phyloP scores from a whole-genome alignment of 1,140 invertebrate species.

The Scylla paramamosain region DNA sequence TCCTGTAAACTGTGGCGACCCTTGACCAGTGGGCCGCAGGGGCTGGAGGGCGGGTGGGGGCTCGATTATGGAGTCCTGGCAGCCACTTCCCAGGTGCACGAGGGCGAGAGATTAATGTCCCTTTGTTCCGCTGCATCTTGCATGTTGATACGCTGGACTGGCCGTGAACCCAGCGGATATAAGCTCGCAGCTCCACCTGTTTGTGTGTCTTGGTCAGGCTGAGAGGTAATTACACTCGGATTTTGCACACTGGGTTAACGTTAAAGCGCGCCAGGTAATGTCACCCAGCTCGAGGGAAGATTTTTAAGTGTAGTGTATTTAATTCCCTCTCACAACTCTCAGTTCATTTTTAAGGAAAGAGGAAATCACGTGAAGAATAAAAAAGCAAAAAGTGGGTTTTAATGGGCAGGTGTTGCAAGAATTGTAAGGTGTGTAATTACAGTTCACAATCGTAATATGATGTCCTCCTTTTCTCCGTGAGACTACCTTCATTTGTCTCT shows the following conservation, averaged over 20 bases:
- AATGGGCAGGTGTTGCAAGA: background rate
- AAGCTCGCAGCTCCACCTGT: background rate
- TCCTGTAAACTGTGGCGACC: conserved; percentile 62
- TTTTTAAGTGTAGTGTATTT: background rate
- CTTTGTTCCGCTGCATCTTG: conserved; percentile 56
- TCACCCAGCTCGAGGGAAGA: background rate
- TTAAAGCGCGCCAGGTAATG: background rate
- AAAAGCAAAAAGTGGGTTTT: background rate
- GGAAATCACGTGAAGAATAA: too few relatives aligned
- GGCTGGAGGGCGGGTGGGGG: background rate
- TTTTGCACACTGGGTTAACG: background rate
- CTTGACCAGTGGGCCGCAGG: conserved; percentile 64
- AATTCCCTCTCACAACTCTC: background rate
- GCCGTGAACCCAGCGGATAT: conserved; percentile 32
- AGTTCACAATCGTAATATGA: background rate
- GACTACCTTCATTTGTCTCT: conserved; percentile 28
- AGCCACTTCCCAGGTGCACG: conserved; percentile 14
- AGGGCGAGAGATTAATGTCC: conserved; percentile 40
- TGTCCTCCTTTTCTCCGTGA: background rate
- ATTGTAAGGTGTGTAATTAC: background rate
- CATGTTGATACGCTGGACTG: conserved; percentile 32
- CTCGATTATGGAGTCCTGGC: conserved; percentile 31
- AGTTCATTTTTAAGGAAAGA: background rate
- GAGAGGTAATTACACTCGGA: background rate
- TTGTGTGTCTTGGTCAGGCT: background rate